phyloP scores from a whole-genome alignment of 2,797 vertebrate genomes.

The Merluccius polli region DNA sequence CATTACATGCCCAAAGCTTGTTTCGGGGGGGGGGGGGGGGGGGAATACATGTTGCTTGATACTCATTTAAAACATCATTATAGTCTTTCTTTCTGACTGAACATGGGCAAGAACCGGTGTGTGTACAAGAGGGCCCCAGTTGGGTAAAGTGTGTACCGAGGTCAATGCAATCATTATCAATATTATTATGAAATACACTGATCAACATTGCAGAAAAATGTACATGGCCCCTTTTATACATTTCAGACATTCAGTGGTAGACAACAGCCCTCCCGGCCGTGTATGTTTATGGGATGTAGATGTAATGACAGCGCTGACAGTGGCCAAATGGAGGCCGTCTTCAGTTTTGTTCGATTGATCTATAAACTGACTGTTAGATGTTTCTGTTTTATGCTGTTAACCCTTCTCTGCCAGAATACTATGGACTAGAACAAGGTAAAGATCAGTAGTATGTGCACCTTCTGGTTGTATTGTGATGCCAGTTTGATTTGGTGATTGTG shows the following conservation, averaged over 20 bases:
- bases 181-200: not conserved
- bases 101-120: not conserved
- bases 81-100: not conserved
- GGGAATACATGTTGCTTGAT: not conserved
- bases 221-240: not conserved
- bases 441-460: constrained; percentile 47
- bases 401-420: constrained; percentile 86
- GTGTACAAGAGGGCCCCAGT: not conserved
- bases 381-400: constrained; percentile 67
- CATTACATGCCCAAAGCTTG: not conserved
- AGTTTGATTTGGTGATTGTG: constrained; percentile 61
- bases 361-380: constrained; percentile 69
- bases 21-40: not conserved
- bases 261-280: not conserved
- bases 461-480: constrained; percentile 54
- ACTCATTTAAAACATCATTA: no score
- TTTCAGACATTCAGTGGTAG: not conserved
- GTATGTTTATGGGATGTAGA: not conserved
- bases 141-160: not conserved
- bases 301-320: not conserved
- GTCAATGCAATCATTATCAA: not conserved
- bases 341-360: constrained; percentile 21
- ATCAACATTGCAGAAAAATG: not conserved
- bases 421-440: constrained; percentile 99
- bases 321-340: constrained; percentile 1